These are phyloP conservation scores for Eulithis prunata DNA, from an alignment of 2,888 invertebrate genomes.

Conservation along the genomic window DNA sequence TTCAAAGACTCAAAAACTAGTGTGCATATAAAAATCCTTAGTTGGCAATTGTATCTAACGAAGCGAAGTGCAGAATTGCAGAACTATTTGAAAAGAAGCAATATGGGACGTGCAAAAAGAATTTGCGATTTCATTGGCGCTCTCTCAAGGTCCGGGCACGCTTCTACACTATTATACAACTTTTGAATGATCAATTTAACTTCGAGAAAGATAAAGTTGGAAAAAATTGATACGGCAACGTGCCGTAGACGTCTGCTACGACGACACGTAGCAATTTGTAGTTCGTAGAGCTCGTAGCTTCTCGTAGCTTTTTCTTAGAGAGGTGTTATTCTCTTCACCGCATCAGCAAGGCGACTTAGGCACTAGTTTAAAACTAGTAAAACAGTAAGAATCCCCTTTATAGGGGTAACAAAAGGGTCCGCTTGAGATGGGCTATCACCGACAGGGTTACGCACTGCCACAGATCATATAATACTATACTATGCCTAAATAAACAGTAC, in stretches of 20 bases:
- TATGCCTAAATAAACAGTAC: no score
- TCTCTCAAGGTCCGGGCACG: conserved; percentile 45
- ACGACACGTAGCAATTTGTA: conserved; percentile 28
- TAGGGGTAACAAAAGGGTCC: no score
- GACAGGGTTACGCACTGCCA: no score
- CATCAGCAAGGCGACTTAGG: no score
- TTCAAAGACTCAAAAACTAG: conserved; percentile 21
- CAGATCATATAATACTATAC: no score
- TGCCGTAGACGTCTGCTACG: conserved; percentile 26
- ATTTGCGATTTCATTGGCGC: conserved; percentile 45
- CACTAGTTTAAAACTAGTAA: no score
- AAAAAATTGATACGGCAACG: conserved; percentile 48
- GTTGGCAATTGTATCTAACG: conserved; percentile 26
- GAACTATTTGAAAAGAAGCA: conserved; percentile 40
- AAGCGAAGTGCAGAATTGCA: conserved; percentile 31
- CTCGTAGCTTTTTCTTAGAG: conserved; percentile 1
- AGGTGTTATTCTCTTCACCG: no score
- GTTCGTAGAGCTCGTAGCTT: conserved; percentile 12
- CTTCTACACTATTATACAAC: conserved; percentile 59
- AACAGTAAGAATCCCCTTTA: no score
- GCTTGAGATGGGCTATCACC: no score
- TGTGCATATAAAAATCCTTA: conserved; percentile 16
- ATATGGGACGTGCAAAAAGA: conserved; percentile 44
- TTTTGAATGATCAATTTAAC: conserved; percentile 72
- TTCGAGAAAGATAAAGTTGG: conserved; percentile 46